Percentiles rank a stretch among this genome's conserved stretches.
Evolutionary conservation across 2,888 invertebrate species (phyloP).

Genomic region (Nineta flava): DNA sequence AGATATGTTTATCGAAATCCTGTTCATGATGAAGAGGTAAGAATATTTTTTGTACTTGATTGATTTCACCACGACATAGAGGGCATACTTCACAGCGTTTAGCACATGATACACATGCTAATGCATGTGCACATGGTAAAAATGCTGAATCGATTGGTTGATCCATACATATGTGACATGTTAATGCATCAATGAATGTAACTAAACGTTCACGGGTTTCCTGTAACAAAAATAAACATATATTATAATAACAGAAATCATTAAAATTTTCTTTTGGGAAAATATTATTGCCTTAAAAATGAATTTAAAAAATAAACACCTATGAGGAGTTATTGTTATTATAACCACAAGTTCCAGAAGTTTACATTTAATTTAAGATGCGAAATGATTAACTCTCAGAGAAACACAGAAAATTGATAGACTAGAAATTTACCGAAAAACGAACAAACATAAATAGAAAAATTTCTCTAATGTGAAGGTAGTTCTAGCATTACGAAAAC

Average conservation of each 20-base stretch:
- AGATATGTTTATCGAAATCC: background rate
- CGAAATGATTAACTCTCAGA: no score
- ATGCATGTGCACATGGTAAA: conserved; percentile 78
- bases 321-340: no score
- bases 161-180: conserved; percentile 83
- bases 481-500: no score
- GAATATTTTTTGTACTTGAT: conserved; percentile 52
- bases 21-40: conserved; percentile 32
- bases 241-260: background rate
- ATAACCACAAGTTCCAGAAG: no score
- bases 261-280: background rate
- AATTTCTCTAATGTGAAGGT: no score
- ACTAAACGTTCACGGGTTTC: conserved; percentile 36
- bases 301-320: no score
- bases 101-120: conserved; percentile 65
- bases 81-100: conserved; percentile 58
- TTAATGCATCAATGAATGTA: conserved; percentile 47
- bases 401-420: no score
- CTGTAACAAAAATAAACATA: conserved; percentile 22
- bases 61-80: conserved; percentile 54
- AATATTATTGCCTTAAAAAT: background rate
- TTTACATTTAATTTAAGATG: no score
- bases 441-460: no score
- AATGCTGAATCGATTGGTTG: conserved; percentile 64
- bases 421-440: no score